phyloP scores from a whole-genome alignment of 2,113 vertebrate species.

The Equus quagga region DNA sequence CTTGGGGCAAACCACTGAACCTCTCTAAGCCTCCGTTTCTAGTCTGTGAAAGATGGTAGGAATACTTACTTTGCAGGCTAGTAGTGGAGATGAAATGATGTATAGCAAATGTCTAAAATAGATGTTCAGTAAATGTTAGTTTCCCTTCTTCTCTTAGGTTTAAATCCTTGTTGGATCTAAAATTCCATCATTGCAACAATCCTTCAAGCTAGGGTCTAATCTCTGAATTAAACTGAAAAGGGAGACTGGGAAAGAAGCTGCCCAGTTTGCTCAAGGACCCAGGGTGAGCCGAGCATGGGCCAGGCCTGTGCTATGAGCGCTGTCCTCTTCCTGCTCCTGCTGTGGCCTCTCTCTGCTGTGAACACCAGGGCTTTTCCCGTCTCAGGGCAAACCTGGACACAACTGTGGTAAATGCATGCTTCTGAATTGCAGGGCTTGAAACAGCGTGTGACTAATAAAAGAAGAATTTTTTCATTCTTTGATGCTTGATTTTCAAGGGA shows the following conservation, averaged over 20 bases:
- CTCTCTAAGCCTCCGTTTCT: background rate
- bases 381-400: background rate
- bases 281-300: no score
- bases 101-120: background rate
- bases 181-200: background rate
- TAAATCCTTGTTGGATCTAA: background rate
- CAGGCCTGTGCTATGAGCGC: accelerated
- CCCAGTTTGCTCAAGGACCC: background rate
- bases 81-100: background rate
- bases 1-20: background rate
- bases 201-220: background rate
- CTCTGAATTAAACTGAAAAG: background rate
- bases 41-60: background rate
- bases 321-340: background rate
- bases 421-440: background rate
- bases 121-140: background rate
- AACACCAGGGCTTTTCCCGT: background rate
- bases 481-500: constrained; percentile 16
- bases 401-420: background rate
- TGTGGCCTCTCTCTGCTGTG: background rate
- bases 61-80: background rate
- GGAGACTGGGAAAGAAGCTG: background rate
- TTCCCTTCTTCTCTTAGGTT: background rate
- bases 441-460: background rate
- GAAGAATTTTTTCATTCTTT: background rate